Conservation (phyloP, 2,797 vertebrate species). For the Fistularia tabacaria region DNA sequence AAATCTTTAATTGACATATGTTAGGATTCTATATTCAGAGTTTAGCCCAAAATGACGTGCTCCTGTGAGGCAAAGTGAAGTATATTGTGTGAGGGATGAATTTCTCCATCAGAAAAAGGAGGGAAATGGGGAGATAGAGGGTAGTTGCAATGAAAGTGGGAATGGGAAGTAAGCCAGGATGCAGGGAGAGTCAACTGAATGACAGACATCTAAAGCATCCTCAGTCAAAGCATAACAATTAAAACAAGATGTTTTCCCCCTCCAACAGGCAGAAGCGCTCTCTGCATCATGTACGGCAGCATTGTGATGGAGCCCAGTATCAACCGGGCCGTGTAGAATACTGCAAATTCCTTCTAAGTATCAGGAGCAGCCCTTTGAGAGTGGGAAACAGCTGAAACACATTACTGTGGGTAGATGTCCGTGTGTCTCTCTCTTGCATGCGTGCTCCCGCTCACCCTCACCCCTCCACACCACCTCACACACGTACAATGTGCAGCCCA, state of each 20-base stretch:
- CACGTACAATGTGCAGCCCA: neutral
- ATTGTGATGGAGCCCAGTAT: neutral
- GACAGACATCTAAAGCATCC: conserved; percentile 47
- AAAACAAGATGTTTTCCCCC: conserved; percentile 16
- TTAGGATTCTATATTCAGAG: neutral
- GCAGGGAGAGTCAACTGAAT: conserved; percentile 36
- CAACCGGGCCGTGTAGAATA: neutral
- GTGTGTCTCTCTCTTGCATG: neutral
- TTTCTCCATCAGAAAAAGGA: conserved; percentile 46
- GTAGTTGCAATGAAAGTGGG: conserved; percentile 19
- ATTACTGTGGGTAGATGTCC: conserved; percentile 16
- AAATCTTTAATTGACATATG: no score
- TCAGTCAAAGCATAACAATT: conserved; percentile 45
- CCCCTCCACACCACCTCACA: no score
- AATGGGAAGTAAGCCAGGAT: conserved; percentile 52
- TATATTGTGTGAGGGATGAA: conserved; percentile 43
- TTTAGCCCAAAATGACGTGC: conserved; percentile 28
- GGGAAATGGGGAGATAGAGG: conserved; percentile 35
- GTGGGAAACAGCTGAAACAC: conserved; percentile 26
- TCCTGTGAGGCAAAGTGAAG: conserved; percentile 25
- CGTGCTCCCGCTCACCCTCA: conserved; percentile 1
- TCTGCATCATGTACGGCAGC: conserved; percentile 2
- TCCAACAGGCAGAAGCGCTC: conserved; percentile 32
- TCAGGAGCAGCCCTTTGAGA: conserved; percentile 30
- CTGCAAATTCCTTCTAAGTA: neutral